These are phyloP conservation scores for Coreoperca whiteheadi DNA, from an alignment of 2,113 vertebrate species.

Conservation along the genomic window DNA sequence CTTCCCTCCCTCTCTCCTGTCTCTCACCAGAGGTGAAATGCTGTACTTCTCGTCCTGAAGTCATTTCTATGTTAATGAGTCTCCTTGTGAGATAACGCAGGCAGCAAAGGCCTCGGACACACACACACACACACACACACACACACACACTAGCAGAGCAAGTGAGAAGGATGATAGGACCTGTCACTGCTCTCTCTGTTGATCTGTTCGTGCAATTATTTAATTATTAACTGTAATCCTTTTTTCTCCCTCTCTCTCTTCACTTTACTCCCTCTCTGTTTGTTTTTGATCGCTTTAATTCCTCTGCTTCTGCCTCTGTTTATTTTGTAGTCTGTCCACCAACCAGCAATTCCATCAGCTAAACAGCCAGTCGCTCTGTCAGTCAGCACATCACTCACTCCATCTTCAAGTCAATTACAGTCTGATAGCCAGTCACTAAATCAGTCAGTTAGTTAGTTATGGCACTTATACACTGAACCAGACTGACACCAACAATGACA, in stretches of 20 bases:
- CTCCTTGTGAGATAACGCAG: conserved; percentile 83
- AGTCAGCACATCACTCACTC: conserved; percentile 10
- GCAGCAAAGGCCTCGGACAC: conserved; percentile 68
- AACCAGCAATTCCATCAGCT: background rate
- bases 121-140: conserved; percentile 49
- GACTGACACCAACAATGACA: background rate
- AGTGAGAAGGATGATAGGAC: conserved; percentile 73
- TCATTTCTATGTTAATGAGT: conserved; percentile 90
- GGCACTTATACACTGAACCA: background rate
- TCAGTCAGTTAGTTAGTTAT: background rate
- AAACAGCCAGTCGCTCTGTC: conserved; percentile 10
- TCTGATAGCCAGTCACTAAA: background rate
- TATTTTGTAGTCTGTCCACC: conserved; percentile 14
- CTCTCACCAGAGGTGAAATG: conserved; percentile 73
- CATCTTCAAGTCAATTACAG: conserved; percentile 12
- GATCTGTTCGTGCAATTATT: conserved; percentile 81
- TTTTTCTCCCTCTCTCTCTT: conserved; percentile 17
- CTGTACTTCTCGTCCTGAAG: conserved; percentile 82
- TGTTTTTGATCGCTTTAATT: conserved; percentile 49
- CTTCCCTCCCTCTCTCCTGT: conserved; percentile 47
- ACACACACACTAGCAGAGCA: conserved; percentile 37
- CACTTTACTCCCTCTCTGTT: conserved; percentile 19
- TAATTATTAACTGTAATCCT: conserved; percentile 68
- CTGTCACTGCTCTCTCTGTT: conserved; percentile 71
- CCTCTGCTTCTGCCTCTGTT: conserved; percentile 36